Base-by-base conservation (phyloP, 2,113 vertebrate species). In the Taurulus bubalis region DNA sequence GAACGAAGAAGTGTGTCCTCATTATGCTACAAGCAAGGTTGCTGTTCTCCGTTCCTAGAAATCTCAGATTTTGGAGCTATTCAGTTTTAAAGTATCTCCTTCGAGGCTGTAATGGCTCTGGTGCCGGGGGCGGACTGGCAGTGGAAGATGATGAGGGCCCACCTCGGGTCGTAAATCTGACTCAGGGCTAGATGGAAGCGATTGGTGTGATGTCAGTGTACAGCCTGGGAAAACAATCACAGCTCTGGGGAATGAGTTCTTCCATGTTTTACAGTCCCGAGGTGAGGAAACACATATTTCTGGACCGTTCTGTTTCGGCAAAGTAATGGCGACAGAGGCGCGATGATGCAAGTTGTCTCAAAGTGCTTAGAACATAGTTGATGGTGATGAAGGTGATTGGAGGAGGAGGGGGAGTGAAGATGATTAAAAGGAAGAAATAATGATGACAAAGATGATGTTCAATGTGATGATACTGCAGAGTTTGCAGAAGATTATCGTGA, bases 131-230 rank as follows among this genome's bases (percentile, higher is more conserved):
- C 53, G 0, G 70, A 36, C 51, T 40, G 70, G 56, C 28, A 4
- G 36, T 32, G 60, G 71, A 47, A 24, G 80, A 79, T 64, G 79
- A 60, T 55, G 65, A 64, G 69, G 82, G 55, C 64, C 51, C 1
- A 45, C 73, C 66, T 76, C 56, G 4, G 77, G 62, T 71, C 34
- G 75, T 86, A 78, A 80, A 80, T 87, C 79, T 87, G 74, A 56
- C 12, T 10, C 20, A 22, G 66, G 75, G 10, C 84, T 55, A 72
- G 68, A 77, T 77, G 36, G 60, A 83, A 67, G 63, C 73, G 83
- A 89, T 36, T 60, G 77, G 71, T 83, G 73, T 18, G 38, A 75
- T 75, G 79, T 75, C 67, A 47, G 67, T 34, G 63, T 58, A 68
- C 8, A 81, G 59, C 71, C 0, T 22, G 69, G 28, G 45, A 65